These are phyloP conservation scores for Gryllus longicercus DNA, from an alignment of 2,888 invertebrate genomes.

Conservation along the genomic window DNA sequence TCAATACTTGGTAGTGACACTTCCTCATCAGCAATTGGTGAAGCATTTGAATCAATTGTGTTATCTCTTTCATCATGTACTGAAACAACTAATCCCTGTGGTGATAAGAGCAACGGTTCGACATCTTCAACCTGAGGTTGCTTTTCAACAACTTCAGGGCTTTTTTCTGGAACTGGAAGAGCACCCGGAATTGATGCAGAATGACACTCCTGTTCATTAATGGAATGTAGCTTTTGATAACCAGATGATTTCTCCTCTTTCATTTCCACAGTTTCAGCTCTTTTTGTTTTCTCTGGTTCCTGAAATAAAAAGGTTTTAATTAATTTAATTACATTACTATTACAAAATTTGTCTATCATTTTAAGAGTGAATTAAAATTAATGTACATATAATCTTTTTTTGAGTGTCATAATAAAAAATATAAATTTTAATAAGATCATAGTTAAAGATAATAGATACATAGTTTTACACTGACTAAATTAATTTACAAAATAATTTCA, in stretches of 20 bases:
- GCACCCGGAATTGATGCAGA: too few species aligned
- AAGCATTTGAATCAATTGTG: slow-evolving; percentile 53
- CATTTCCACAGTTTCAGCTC: background rate
- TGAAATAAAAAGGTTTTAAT: background rate
- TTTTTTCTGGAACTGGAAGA: background rate
- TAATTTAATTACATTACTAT: background rate
- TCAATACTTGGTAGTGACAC: slow-evolving; percentile 47
- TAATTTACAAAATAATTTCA: too few species aligned
- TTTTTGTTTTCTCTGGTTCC: background rate
- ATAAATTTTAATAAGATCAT: too few species aligned
- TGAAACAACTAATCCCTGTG: too few species aligned
- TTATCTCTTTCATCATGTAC: too few species aligned
- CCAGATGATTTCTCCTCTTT: background rate
- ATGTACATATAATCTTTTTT: too few species aligned
- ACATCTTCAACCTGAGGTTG: background rate
- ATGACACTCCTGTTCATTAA: background rate
- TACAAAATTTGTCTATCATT: background rate
- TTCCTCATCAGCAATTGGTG: slow-evolving; percentile 68
- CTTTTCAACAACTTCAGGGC: background rate
- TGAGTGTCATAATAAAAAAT: too few species aligned
- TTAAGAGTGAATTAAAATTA: too few species aligned
- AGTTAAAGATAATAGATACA: too few species aligned
- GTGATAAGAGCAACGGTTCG: too few species aligned
- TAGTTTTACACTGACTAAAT: too few species aligned
- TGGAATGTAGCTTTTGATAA: background rate